Evolutionary conservation across 2,888 invertebrate genomes (phyloP), one percentile per base, ranked within the genome.

Genomic region (Saturnia japonica): DNA sequence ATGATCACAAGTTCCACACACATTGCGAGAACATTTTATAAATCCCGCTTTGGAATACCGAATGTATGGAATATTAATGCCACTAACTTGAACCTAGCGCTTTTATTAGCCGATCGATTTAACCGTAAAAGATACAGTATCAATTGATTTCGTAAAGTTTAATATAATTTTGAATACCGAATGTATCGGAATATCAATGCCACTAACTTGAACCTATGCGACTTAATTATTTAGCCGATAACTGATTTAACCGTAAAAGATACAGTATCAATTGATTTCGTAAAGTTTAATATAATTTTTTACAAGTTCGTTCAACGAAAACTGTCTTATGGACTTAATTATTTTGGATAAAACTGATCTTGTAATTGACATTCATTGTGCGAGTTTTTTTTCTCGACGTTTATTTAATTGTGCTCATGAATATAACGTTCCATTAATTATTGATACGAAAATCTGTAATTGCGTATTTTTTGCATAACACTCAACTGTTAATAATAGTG

Each of bases 391-490:
- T 19, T 47, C 16, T 47, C 34, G 6, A 47, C 19, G 7, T 0
- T 7, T 47, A 47, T 47, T 3, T 2, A 47, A 47, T n/a, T 47
- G 47, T 8, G 7, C 25, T 28, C 7, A 60, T 28, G 11, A 14
- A 25, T 28, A 12, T 60, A 28, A 60, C 25, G 19, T 60, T 60
- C 25, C 25, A 14, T 60, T 60, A 25, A 25, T 60, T 28, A 60
- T 19, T 28, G 57, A 28, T 60, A 28, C 25, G 14, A 14, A 60
- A 25, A 14, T 14, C 11, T 9, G 54, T 54, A 22, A 8, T 28
- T 60, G 25, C 28, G 28, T 6, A 14, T 28, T 60, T 25, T 28
- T 14, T 60, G 28, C n/a, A 67, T 70, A 72, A 28, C n/a, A n/a
- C n/a, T n/a, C n/a, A n/a, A n/a, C n/a, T n/a, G n/a, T n/a, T n/a